These are phyloP conservation scores for Stenchaetothrips biformis DNA, from an alignment of 2,888 invertebrate genomes.

Conservation along the genomic window DNA sequence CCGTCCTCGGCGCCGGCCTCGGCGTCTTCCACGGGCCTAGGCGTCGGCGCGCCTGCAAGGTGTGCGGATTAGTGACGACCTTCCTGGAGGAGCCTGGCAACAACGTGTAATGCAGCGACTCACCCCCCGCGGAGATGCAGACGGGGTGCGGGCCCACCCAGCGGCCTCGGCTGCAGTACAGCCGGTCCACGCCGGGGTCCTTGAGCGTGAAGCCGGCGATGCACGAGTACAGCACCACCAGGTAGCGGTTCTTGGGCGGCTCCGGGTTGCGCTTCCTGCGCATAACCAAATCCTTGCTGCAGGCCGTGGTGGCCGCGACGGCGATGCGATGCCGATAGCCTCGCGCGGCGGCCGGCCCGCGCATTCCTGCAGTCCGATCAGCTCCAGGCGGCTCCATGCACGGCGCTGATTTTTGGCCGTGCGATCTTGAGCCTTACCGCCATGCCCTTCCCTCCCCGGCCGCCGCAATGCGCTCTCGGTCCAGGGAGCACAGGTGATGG, in stretches of 20 bases:
- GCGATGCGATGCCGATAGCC: no score
- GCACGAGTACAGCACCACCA: constrained; percentile 56
- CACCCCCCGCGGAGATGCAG: constrained; percentile 44
- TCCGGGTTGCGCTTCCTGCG: constrained; percentile 7
- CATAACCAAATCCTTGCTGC: no score
- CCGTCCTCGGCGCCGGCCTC: constrained; percentile 31
- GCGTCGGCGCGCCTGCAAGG: background rate
- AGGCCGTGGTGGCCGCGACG: no score
- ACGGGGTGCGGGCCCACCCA: constrained; percentile 56
- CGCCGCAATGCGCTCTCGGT: background rate
- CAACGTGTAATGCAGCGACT: constrained; percentile 33
- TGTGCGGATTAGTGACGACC: no score
- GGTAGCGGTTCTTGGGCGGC: constrained; percentile 48
- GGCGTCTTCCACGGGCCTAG: background rate
- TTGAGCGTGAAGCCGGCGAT: constrained; percentile 51
- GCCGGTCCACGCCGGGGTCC: constrained; percentile 47
- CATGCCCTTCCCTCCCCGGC: no score
- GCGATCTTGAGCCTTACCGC: background rate
- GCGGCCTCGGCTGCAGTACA: constrained; percentile 54
- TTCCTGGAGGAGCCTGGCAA: background rate
- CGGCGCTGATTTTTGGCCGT: no score
- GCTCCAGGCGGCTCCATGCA: no score
- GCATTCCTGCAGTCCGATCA: no score
- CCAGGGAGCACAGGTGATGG: background rate
- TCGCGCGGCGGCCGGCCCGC: no score